Conservation (phyloP, 2,888 invertebrate species). For the Phasia obesa region DNA sequence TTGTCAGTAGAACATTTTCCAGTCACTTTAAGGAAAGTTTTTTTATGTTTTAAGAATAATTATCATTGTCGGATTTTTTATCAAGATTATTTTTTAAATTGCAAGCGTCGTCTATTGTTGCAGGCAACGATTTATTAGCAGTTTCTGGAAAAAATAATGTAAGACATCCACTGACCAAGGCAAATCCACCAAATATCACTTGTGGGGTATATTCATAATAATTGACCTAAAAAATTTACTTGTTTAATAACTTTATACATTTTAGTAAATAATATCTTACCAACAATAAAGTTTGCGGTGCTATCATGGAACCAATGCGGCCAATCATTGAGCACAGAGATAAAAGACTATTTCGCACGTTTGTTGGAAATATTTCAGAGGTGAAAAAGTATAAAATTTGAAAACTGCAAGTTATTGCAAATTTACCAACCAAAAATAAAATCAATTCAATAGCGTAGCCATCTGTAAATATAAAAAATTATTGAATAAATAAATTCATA, state of each 20-base stretch:
- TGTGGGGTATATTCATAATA: conserved; percentile 84
- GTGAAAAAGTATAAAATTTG: conserved; percentile 87
- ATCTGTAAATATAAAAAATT: conserved; percentile 69
- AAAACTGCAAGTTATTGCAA: conserved; percentile 87
- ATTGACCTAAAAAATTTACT: conserved; percentile 73
- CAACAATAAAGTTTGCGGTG: conserved; percentile 87
- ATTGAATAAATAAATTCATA: not conserved
- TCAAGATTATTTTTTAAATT: conserved; percentile 66
- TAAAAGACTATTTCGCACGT: conserved; percentile 86
- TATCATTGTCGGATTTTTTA: not conserved
- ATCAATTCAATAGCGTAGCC: conserved; percentile 83
- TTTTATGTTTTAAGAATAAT: too few species aligned
- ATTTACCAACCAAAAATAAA: conserved; percentile 85
- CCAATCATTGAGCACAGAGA: conserved; percentile 88
- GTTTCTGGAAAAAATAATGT: conserved; percentile 86
- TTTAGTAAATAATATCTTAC: conserved; percentile 70
- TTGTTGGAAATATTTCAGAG: conserved; percentile 88
- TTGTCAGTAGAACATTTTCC: too few species aligned
- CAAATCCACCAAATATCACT: conserved; percentile 85
- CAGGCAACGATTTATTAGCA: conserved; percentile 85
- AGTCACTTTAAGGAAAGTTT: too few species aligned
- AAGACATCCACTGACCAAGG: conserved; percentile 84
- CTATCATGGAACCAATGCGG: conserved; percentile 87
- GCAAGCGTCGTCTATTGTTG: conserved; percentile 85
- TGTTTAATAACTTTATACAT: not conserved